Evolutionary conservation across 23 tunicate genomes (phyloP).

Genomic region (Styela plicata): DNA sequence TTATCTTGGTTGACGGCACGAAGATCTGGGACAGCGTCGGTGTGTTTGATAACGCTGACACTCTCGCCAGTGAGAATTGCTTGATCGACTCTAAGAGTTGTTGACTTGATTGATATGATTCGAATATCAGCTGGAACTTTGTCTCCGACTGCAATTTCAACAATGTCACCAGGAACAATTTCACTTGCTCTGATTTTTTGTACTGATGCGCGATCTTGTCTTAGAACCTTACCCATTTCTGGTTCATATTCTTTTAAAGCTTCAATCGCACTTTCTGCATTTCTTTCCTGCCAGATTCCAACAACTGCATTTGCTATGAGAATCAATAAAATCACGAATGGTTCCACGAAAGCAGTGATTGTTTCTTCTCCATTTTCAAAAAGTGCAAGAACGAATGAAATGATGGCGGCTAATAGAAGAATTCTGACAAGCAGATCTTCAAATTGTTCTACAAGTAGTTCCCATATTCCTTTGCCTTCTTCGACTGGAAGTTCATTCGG

Average conservation of each 20-base stretch:
- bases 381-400: slow-evolving; percentile 89
- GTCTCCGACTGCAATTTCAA: slow-evolving; percentile 99
- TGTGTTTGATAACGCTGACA: slow-evolving; percentile 94
- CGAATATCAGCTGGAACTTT: slow-evolving; percentile 99
- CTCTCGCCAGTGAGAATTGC: slow-evolving; percentile 97
- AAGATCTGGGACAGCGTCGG: slow-evolving; percentile 86
- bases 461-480: slow-evolving; percentile 90
- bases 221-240: slow-evolving; percentile 95
- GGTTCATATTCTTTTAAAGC: slow-evolving; percentile 99
- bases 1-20: slow-evolving; percentile 97
- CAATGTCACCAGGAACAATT: slow-evolving; percentile 98
- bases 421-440: slow-evolving; percentile 92
- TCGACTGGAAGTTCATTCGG: slow-evolving; percentile 90
- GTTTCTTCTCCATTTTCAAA: slow-evolving; percentile 98
- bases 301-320: slow-evolving; percentile 93
- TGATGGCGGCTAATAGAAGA: slow-evolving; percentile 82
- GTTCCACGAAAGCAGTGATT: slow-evolving; percentile 98
- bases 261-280: slow-evolving; percentile 99
- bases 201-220: slow-evolving; percentile 84
- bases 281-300: slow-evolving; percentile 99
- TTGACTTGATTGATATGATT: slow-evolving; percentile 76
- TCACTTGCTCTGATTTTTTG: slow-evolving; percentile 84
- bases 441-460: slow-evolving; percentile 88
- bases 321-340: slow-evolving; percentile 91
- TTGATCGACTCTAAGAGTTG: slow-evolving; percentile 97